phyloP scores from a whole-genome alignment of 2,797 vertebrate genomes.

The Taeniopygia guttata region DNA sequence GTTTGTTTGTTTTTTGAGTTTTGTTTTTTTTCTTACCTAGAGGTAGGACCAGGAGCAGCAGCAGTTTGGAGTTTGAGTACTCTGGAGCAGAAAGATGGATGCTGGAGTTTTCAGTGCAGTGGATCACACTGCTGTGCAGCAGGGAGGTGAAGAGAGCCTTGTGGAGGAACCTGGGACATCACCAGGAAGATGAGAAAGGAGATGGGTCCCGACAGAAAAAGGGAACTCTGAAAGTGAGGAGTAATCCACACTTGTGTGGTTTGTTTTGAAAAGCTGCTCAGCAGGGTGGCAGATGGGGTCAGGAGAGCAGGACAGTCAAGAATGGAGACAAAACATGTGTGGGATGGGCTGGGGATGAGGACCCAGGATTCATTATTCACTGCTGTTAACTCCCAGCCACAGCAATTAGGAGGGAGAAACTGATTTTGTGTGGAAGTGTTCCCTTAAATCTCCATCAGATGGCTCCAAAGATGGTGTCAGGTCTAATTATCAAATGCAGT shows the following conservation, averaged over 20 bases:
- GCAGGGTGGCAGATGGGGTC: not conserved
- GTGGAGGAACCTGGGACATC: not conserved
- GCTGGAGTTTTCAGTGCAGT: not conserved
- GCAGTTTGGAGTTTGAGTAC: not conserved
- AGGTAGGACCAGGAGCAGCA: not conserved
- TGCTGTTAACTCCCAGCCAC: not conserved
- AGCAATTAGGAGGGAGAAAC: not conserved
- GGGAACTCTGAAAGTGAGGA: not conserved
- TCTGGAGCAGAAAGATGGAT: not conserved
- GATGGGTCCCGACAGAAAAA: not conserved
- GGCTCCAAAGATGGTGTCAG: not conserved
- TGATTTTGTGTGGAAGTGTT: not conserved
- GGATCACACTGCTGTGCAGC: not conserved
- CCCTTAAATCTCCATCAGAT: not conserved
- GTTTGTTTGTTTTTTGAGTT: too few species aligned
- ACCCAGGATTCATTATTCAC: not conserved
- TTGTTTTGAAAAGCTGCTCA: not conserved
- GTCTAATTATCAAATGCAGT: not conserved
- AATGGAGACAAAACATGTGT: not conserved
- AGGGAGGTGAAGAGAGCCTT: not conserved
- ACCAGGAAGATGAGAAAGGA: not conserved
- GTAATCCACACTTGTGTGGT: fast-evolving
- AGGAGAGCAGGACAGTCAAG: not conserved
- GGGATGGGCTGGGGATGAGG: not conserved
- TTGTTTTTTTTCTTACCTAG: not conserved